Percentiles rank a stretch among this genome's conserved stretches.
Evolutionary conservation across 2,797 vertebrate genomes (phyloP).

Genomic region (Trematomus bernacchii): DNA sequence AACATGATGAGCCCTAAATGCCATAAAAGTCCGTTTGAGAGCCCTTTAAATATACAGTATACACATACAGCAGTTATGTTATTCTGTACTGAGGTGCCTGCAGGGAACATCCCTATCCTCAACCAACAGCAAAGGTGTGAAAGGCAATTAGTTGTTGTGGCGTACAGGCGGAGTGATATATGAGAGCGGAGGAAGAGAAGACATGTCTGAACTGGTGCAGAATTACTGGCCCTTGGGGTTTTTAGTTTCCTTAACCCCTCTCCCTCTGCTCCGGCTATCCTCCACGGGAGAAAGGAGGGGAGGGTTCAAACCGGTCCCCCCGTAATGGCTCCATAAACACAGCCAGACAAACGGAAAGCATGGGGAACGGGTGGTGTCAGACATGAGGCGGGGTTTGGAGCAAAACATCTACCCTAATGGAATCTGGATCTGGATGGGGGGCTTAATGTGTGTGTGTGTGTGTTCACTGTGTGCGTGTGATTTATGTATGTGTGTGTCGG

Average conservation of each 20-base stretch:
- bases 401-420: conserved; percentile 60
- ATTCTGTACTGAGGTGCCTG: conserved; percentile 44
- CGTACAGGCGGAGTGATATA: conserved; percentile 61
- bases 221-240: conserved; percentile 68
- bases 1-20: background rate
- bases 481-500: conserved; percentile 40
- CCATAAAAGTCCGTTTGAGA: background rate
- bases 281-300: conserved; percentile 38
- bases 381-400: conserved; percentile 48
- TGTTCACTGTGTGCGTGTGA: conserved; percentile 11
- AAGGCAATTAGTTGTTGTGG: conserved; percentile 83
- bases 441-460: background rate
- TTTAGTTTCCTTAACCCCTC: conserved; percentile 68
- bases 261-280: conserved; percentile 55
- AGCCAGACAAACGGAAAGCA: conserved; percentile 35
- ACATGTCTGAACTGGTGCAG: conserved; percentile 77
- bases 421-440: conserved; percentile 33
- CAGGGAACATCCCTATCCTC: conserved; percentile 57
- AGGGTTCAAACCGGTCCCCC: conserved; percentile 20
- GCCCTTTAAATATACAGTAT: conserved; percentile 16
- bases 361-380: conserved; percentile 46
- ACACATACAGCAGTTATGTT: background rate
- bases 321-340: conserved; percentile 57
- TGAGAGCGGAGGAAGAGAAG: conserved; percentile 67
- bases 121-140: conserved; percentile 82